phyloP scores from a whole-genome alignment of 2,113 vertebrate species.

The Scytalopus superciliaris region DNA sequence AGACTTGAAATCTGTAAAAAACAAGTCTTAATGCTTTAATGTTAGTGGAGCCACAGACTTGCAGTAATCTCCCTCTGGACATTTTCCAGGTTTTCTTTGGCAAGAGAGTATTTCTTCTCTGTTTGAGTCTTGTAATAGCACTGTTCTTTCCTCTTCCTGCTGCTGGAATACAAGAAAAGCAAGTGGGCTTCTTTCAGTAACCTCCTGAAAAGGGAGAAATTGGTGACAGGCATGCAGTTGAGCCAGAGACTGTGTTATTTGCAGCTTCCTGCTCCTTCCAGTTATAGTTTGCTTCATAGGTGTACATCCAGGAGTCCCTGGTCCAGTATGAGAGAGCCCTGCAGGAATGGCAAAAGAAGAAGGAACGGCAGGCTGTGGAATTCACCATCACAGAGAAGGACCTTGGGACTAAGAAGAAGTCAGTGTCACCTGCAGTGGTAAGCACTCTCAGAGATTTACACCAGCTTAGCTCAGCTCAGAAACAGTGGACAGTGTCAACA shows the following conservation, averaged over 20 bases:
- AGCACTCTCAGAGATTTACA: not conserved
- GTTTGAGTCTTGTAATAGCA: not conserved
- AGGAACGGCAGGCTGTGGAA: constrained; percentile 72
- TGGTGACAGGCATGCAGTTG: not conserved
- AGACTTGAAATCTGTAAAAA: not conserved
- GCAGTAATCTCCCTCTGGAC: not conserved
- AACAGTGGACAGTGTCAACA: not conserved
- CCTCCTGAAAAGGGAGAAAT: not conserved
- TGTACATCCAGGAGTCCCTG: constrained; percentile 71
- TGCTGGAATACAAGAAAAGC: not conserved
- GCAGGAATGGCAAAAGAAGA: constrained; percentile 76
- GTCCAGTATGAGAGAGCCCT: constrained; percentile 71
- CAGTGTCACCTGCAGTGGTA: not conserved
- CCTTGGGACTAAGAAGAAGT: constrained; percentile 17
- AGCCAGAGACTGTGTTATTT: not conserved
- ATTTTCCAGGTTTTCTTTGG: not conserved
- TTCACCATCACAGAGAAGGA: constrained; percentile 84
- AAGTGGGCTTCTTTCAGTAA: not conserved
- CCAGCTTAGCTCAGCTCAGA: not conserved
- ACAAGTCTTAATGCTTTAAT: not conserved
- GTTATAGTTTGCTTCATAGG: constrained; percentile 54
- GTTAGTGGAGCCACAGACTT: not conserved
- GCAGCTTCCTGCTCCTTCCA: not conserved
- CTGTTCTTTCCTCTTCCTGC: not conserved
- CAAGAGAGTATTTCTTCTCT: not conserved